These are phyloP conservation scores for Cataglyphis cursor DNA, from an alignment of 2,888 invertebrate genomes.

Conservation along the genomic window DNA sequence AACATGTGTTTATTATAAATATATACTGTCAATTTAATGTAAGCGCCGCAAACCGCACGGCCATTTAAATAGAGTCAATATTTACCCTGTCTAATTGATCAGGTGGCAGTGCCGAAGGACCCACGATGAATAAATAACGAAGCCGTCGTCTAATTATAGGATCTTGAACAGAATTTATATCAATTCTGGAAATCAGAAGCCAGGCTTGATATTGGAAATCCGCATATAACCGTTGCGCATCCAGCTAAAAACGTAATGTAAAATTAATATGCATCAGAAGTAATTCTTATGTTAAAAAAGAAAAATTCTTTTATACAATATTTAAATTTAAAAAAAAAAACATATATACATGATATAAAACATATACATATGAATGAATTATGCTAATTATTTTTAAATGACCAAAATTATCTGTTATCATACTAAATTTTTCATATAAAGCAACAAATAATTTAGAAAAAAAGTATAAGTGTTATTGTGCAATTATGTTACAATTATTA, in stretches of 20 bases:
- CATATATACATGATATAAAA: neutral
- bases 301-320: neutral
- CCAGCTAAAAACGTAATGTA: constrained; percentile 89
- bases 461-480: neutral
- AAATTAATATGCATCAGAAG: neutral
- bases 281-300: neutral
- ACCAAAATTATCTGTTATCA: neutral
- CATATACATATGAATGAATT: neutral
- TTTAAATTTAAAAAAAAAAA: neutral
- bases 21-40: neutral
- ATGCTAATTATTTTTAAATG: neutral
- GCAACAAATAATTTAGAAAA: neutral
- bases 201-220: constrained; percentile 94
- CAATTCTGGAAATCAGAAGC: constrained; percentile 91
- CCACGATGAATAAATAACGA: constrained; percentile 92
- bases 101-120: constrained; percentile 93
- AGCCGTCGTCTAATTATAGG: constrained; percentile 91
- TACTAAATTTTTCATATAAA: neutral
- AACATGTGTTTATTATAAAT: neutral
- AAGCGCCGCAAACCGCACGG: neutral
- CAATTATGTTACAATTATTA: constrained; percentile 23
- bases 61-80: neutral
- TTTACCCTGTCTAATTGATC: constrained; percentile 94
- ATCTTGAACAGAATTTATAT: constrained; percentile 90
- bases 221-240: constrained; percentile 93